Conservation (phyloP, 2,888 invertebrate genomes). For the Dasypogon diadema region DNA sequence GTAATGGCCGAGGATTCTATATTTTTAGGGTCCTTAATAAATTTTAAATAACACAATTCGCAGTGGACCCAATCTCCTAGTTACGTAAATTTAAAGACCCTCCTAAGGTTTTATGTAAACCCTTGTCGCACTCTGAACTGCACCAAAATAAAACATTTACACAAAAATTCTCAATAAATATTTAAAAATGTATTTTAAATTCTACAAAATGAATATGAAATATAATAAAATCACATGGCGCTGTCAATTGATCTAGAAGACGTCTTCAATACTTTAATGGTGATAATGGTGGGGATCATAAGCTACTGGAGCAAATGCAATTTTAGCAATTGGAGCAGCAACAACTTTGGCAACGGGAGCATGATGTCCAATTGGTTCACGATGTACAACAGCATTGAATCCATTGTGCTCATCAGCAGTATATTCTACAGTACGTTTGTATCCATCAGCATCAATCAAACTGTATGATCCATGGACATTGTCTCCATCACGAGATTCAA, state of each 20-base stretch:
- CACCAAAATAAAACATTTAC: too few relatives aligned
- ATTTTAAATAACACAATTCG: too few relatives aligned
- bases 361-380: conserved; percentile 60
- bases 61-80: too few relatives aligned
- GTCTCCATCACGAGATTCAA: conserved; percentile 70
- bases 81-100: too few relatives aligned
- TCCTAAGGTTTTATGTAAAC: too few relatives aligned
- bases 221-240: conserved; percentile 30
- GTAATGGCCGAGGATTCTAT: too few relatives aligned
- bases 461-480: conserved; percentile 70
- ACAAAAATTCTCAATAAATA: neutral
- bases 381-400: conserved; percentile 71
- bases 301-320: neutral
- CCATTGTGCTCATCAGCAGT: conserved; percentile 70
- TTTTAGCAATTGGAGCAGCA: neutral
- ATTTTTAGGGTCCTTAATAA: too few relatives aligned
- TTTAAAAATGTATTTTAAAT: neutral
- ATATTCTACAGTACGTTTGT: conserved; percentile 70
- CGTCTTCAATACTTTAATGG: neutral
- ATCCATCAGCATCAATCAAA: conserved; percentile 71
- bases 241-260: neutral
- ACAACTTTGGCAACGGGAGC: neutral
- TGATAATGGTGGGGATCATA: neutral
- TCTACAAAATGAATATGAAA: neutral
- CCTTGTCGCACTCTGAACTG: too few relatives aligned